A percentile compares a stretch with the other conserved stretches of the same genome.
phyloP scores from a whole-genome alignment of 1,140 invertebrate species.

The Luehdorfia chinensis region DNA sequence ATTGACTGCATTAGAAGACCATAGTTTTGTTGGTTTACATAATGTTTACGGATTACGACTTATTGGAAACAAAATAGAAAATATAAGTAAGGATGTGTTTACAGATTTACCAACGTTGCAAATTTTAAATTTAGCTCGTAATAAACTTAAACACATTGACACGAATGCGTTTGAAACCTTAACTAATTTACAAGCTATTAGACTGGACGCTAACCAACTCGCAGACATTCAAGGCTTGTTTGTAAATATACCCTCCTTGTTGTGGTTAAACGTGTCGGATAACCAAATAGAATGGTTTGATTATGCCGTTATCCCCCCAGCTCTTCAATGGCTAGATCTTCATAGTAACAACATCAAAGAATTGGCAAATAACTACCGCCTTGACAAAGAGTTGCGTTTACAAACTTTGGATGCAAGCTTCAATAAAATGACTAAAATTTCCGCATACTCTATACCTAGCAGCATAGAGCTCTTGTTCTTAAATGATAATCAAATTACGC shows the following conservation, averaged over 20 bases:
- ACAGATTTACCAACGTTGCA: slow-evolving; percentile 88
- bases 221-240: slow-evolving; percentile 92
- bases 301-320: slow-evolving; percentile 89
- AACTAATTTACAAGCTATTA: slow-evolving; percentile 88
- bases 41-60: slow-evolving; percentile 88
- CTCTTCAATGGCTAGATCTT: slow-evolving; percentile 92
- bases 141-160: slow-evolving; percentile 88
- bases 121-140: slow-evolving; percentile 92
- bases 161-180: slow-evolving; percentile 89
- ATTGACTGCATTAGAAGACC: slow-evolving; percentile 86
- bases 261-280: slow-evolving; percentile 95
- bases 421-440: slow-evolving; percentile 87
- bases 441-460: slow-evolving; percentile 84
- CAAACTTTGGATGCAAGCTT: slow-evolving; percentile 90
- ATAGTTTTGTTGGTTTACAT: slow-evolving; percentile 88
- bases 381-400: slow-evolving; percentile 83
- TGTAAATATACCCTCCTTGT: slow-evolving; percentile 86
- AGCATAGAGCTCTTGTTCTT: slow-evolving; percentile 88
- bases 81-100: slow-evolving; percentile 89
- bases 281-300: slow-evolving; percentile 95
- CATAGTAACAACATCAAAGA: slow-evolving; percentile 92
- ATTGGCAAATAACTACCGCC: slow-evolving; percentile 86
- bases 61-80: slow-evolving; percentile 92
- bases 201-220: slow-evolving; percentile 90
- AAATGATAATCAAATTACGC: slow-evolving; percentile 89